Evolutionary conservation across 2,797 vertebrate species (phyloP).

Genomic region (Argya squamiceps): DNA sequence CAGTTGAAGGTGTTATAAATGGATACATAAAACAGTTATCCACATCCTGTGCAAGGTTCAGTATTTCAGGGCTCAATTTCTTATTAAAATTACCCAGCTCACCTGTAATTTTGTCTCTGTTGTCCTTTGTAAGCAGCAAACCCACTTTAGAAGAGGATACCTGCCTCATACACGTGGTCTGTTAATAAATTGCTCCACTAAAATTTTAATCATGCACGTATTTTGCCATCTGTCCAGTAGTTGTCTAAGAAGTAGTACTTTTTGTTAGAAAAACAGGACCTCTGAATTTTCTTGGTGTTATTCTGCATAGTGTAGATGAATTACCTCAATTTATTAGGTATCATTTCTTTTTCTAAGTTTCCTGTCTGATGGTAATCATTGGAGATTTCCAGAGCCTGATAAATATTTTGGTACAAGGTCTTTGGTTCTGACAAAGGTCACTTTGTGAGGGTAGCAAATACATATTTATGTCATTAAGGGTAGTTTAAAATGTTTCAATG

Average conservation of each 20-base stretch:
- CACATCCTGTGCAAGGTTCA: neutral
- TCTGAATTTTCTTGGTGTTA: neutral
- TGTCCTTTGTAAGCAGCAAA: neutral
- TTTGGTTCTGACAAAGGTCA: neutral
- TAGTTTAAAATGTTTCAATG: neutral
- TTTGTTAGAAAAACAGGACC: neutral
- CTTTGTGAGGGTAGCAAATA: neutral
- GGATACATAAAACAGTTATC: neutral
- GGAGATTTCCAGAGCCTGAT: neutral
- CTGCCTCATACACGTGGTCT: neutral
- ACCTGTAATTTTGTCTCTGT: neutral
- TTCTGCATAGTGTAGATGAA: neutral
- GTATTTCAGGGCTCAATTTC: neutral
- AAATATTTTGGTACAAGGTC: neutral
- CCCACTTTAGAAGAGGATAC: neutral
- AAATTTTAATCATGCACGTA: rapidly evolving
- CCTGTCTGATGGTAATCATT: neutral
- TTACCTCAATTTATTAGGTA: neutral
- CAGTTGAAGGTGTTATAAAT: neutral
- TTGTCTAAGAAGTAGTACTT: neutral
- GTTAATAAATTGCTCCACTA: neutral
- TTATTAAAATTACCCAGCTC: neutral
- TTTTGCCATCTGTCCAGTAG: neutral
- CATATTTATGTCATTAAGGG: neutral
- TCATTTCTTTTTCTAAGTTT: neutral